Conservation (phyloP, 2,797 vertebrate species). For the Falco naumanni region DNA sequence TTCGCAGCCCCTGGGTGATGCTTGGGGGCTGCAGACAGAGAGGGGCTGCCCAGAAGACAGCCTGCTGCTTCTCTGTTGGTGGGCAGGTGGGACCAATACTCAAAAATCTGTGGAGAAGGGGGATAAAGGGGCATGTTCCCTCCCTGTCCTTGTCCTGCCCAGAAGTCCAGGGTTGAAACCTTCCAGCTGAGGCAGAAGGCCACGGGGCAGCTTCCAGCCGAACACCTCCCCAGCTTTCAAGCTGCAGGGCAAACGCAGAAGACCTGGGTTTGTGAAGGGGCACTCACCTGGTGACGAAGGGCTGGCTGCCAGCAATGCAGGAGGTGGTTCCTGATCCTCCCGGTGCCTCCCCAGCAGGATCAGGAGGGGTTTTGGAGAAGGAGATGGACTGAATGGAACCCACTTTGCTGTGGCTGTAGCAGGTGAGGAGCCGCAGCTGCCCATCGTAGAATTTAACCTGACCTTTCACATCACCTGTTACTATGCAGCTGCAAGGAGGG, state of each 20-base stretch:
- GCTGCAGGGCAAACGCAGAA: not conserved
- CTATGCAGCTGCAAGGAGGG: conserved; percentile 80
- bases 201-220: not conserved
- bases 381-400: conserved; percentile 86
- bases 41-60: not conserved
- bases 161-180: not conserved
- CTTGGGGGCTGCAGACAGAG: not conserved
- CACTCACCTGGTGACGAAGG: conserved; percentile 80
- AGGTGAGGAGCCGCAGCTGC: conserved; percentile 76
- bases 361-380: conserved; percentile 78
- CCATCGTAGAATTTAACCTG: conserved; percentile 86
- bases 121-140: not conserved
- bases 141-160: not conserved
- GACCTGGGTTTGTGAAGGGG: not conserved
- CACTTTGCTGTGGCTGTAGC: conserved; percentile 79
- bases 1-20: not conserved
- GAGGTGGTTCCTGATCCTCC: not conserved
- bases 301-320: conserved; percentile 53
- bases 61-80: not conserved
- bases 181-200: not conserved
- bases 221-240: not conserved
- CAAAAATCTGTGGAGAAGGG: not conserved
- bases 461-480: conserved; percentile 87
- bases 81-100: not conserved
- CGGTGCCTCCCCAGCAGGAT: not conserved